Evolutionary conservation across 2,113 vertebrate genomes (phyloP).

Genomic region (Melierax canorus): DNA sequence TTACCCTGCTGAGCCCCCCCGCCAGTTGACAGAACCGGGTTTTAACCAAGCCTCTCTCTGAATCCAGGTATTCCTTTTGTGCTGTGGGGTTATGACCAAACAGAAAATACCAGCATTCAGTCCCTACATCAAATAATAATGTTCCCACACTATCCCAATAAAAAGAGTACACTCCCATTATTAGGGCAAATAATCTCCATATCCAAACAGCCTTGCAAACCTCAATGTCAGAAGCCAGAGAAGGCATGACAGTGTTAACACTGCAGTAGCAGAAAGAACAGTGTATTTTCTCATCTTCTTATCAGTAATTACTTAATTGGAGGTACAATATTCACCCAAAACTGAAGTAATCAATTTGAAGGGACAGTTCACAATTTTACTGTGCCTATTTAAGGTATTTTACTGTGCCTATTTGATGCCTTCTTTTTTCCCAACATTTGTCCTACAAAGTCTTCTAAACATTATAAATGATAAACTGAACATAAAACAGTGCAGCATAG

Average conservation of each 20-base stretch:
- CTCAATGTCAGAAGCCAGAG: neutral
- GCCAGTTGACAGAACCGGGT: too few relatives aligned
- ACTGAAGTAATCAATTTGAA: rapidly evolving
- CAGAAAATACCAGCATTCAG: too few relatives aligned
- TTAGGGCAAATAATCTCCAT: rapidly evolving
- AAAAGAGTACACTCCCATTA: rapidly evolving
- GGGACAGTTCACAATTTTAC: rapidly evolving
- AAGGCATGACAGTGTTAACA: too few relatives aligned
- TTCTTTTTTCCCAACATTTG: too few relatives aligned
- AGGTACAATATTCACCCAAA: neutral
- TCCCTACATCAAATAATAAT: rapidly evolving
- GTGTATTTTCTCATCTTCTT: neutral
- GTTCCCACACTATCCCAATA: too few relatives aligned
- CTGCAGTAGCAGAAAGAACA: neutral
- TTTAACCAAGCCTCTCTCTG: neutral
- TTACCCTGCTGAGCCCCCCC: too few relatives aligned
- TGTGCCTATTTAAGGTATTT: too few relatives aligned
- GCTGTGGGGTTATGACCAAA: neutral
- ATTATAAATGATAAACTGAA: neutral
- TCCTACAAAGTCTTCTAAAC: neutral
- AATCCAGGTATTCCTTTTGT: neutral
- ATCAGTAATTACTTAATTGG: too few relatives aligned
- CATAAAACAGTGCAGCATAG: rapidly evolving
- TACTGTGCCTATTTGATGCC: too few relatives aligned
- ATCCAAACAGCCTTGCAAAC: too few relatives aligned